phyloP scores from a whole-genome alignment of 2,113 vertebrate species.

The Theropithecus gelada region DNA sequence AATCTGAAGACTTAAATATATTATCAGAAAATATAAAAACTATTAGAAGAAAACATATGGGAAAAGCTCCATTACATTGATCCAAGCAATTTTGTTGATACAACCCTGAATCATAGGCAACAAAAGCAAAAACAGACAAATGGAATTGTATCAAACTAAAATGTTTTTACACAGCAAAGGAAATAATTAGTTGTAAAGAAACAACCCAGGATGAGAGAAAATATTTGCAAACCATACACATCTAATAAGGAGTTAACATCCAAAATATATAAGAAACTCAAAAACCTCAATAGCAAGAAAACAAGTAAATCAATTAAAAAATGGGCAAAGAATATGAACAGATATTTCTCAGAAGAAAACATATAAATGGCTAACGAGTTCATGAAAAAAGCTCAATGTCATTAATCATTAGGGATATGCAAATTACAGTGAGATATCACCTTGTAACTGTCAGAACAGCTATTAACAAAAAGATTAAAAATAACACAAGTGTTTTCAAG shows the following conservation, averaged over 20 bases:
- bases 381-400: background rate
- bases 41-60: background rate
- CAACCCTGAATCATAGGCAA: background rate
- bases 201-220: background rate
- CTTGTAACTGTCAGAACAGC: background rate
- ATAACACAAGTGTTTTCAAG: background rate
- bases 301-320: background rate
- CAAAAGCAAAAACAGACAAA: background rate
- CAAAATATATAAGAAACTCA: background rate
- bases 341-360: background rate
- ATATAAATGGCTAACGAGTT: background rate
- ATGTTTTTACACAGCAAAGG: background rate
- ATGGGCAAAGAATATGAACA: background rate
- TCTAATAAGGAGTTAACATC: background rate
- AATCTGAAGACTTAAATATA: background rate
- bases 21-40: background rate
- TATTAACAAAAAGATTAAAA: background rate
- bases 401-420: background rate
- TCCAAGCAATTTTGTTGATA: background rate
- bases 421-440: background rate
- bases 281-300: background rate
- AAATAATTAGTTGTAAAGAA: background rate
- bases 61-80: background rate
- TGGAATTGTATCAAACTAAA: background rate
- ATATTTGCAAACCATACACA: background rate